Conservation (phyloP, 2,797 vertebrate genomes). For the Sebastes aleutianus region DNA sequence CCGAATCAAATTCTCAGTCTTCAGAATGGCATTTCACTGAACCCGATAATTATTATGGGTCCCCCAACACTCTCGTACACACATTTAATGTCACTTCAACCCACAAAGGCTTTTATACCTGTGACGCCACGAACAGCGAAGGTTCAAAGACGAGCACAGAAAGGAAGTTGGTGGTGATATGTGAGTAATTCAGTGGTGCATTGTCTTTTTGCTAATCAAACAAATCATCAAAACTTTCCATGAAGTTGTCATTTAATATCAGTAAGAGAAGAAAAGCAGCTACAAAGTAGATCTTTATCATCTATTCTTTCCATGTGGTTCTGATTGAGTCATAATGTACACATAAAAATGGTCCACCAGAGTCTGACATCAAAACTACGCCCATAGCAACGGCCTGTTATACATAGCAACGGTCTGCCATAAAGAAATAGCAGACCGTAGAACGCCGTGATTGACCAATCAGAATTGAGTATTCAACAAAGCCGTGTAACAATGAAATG, state of each 20-base stretch:
- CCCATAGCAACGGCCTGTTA: rapidly evolving
- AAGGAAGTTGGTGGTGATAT: slow-evolving; percentile 47
- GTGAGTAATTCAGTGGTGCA: slow-evolving; percentile 45
- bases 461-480: too few species aligned
- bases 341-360: too few species aligned
- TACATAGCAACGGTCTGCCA: too few species aligned
- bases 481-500: neutral
- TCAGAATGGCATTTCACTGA: rapidly evolving
- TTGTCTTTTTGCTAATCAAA: neutral
- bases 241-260: neutral
- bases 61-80: neutral
- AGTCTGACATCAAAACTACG: too few species aligned
- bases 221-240: neutral
- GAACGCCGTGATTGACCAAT: too few species aligned
- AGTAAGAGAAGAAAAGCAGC: neutral
- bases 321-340: neutral
- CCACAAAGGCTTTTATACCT: slow-evolving; percentile 47
- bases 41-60: rapidly evolving
- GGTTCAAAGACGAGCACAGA: rapidly evolving
- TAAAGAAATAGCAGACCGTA: too few species aligned
- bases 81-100: neutral
- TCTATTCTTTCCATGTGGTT: neutral
- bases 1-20: rapidly evolving
- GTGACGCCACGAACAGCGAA: slow-evolving; percentile 2
- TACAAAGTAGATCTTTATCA: neutral